Evolutionary conservation across 2,888 invertebrate genomes (phyloP).

Genomic region (Apamea anceps): DNA sequence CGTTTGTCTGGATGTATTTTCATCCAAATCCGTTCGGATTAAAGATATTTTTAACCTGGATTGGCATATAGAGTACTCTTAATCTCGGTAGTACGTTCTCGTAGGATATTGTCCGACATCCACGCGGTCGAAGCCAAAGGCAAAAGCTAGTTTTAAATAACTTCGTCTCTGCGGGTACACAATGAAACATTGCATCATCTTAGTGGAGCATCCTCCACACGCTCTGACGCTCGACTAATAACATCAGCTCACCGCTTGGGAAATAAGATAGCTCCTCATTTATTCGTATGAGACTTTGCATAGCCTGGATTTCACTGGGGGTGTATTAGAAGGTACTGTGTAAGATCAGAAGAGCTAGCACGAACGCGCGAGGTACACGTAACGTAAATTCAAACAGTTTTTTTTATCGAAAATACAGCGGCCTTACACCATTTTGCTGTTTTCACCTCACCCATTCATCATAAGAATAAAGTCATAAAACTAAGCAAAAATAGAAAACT

Average conservation of each 20-base stretch:
- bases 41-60: too few species aligned
- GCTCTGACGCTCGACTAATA: constrained; percentile 5
- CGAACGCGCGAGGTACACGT: background rate
- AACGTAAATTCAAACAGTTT: background rate
- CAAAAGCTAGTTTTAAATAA: background rate
- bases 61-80: background rate
- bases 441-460: background rate
- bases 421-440: too few species aligned
- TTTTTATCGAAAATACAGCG: background rate
- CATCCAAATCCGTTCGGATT: too few species aligned
- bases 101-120: background rate
- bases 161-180: background rate
- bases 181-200: constrained; percentile 14
- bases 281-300: constrained; percentile 12
- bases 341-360: background rate
- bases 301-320: constrained; percentile 3
- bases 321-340: background rate
- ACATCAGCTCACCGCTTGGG: constrained; percentile 39
- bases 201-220: background rate
- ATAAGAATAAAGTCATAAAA: background rate
- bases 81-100: background rate
- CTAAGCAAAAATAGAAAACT: background rate
- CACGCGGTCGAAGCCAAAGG: background rate
- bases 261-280: constrained; percentile 36
- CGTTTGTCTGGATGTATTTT: too few species aligned